Evolutionary conservation across 2,888 invertebrate genomes (phyloP).

Genomic region (Lydus trimaculatus): DNA sequence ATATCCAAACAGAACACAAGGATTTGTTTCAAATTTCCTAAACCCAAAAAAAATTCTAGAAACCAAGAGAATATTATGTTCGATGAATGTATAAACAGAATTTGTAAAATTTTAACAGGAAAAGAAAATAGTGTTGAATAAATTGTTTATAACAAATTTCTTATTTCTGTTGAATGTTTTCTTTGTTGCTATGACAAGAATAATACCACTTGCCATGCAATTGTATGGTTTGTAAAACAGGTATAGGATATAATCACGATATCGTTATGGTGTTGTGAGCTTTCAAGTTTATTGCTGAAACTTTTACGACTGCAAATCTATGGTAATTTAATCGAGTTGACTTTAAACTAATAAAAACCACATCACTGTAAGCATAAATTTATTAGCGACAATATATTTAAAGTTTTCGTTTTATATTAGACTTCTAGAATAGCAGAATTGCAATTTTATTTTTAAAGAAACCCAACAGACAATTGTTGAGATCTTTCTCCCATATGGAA

Average conservation of each 20-base stretch:
- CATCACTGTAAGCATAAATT: background rate
- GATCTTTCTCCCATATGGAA: too few relatives aligned
- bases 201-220: background rate
- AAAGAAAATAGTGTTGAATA: too few relatives aligned
- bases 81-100: too few relatives aligned
- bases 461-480: too few relatives aligned
- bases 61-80: too few relatives aligned
- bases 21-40: background rate
- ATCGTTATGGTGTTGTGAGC: background rate
- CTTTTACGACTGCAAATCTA: background rate
- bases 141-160: too few relatives aligned
- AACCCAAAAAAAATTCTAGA: too few relatives aligned
- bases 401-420: too few relatives aligned
- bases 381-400: too few relatives aligned
- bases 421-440: too few relatives aligned
- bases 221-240: background rate
- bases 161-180: background rate
- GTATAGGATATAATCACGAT: background rate
- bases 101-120: too few relatives aligned
- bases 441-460: too few relatives aligned
- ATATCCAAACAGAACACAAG: background rate
- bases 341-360: background rate
- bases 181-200: background rate
- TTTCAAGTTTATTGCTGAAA: background rate
- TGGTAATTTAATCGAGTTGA: background rate